A percentile compares a stretch with the other conserved stretches of the same genome.
phyloP scores from a whole-genome alignment of 2,888 invertebrate genomes.

The Clanis bilineata region DNA sequence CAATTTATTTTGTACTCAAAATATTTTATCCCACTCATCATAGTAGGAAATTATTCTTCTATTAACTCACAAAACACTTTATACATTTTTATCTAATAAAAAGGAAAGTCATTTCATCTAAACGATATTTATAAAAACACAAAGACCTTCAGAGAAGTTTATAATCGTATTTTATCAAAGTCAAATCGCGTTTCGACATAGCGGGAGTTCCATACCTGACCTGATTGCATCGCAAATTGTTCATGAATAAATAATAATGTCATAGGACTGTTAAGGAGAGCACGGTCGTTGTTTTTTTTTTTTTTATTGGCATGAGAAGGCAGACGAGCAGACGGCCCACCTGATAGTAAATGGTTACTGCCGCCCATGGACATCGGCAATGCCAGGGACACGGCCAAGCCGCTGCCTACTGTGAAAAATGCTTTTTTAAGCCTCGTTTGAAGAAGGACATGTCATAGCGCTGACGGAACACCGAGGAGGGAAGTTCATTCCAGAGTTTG shows the following conservation, averaged over 20 bases:
- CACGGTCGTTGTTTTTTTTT: slow-evolving; percentile 10
- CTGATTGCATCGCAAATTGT: slow-evolving; percentile 79
- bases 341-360: no score
- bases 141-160: slow-evolving; percentile 51
- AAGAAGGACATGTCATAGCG: no score
- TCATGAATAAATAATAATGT: slow-evolving; percentile 78
- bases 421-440: no score
- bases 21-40: background rate
- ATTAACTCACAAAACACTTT: background rate
- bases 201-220: slow-evolving; percentile 61
- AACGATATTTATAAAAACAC: slow-evolving; percentile 54
- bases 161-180: slow-evolving; percentile 74
- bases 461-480: no score
- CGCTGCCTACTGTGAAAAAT: no score
- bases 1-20: background rate
- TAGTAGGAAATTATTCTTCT: background rate
- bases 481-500: no score
- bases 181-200: slow-evolving; percentile 68
- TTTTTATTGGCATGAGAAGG: background rate
- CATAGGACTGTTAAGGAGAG: slow-evolving; percentile 57
- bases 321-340: no score
- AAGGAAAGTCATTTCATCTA: slow-evolving; percentile 32
- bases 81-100: slow-evolving; percentile 26
- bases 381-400: no score
- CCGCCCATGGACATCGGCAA: no score